A percentile compares a stretch with the other conserved stretches of the same genome.
These are phyloP conservation scores for Trinorchestia longiramus DNA, from an alignment of 1,140 invertebrate genomes.

Conservation along the genomic window DNA sequence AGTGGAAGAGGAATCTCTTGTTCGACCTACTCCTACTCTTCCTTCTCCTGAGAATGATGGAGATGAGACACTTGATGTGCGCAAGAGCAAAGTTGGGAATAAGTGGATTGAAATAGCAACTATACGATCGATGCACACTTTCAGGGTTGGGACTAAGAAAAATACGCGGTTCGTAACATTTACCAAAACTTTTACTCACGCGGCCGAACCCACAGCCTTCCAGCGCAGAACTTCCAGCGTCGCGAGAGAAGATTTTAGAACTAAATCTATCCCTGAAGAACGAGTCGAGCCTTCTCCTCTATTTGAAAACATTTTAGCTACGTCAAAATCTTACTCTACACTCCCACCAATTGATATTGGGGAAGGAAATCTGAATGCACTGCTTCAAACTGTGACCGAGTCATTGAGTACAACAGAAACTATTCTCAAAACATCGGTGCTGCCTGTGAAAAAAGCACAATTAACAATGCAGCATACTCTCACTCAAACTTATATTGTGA, in stretches of 20 bases:
- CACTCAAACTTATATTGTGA: conserved; percentile 89
- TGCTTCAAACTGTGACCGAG: conserved; percentile 88
- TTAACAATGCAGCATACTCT: conserved; percentile 77
- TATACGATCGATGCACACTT: conserved; percentile 88
- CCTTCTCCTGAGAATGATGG: conserved; percentile 12
- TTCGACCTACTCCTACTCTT: conserved; percentile 55
- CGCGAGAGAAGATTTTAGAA: not conserved
- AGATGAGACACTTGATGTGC: conserved; percentile 61
- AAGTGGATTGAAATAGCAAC: conserved; percentile 80
- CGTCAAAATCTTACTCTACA: conserved; percentile 66
- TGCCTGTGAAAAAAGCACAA: conserved; percentile 80
- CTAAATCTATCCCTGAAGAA: conserved; percentile 5
- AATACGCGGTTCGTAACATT: conserved; percentile 87
- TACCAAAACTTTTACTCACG: conserved; percentile 69
- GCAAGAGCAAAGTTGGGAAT: conserved; percentile 58
- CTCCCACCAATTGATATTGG: conserved; percentile 82
- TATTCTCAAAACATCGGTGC: conserved; percentile 86
- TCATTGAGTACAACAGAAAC: conserved; percentile 90
- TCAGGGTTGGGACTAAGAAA: conserved; percentile 88
- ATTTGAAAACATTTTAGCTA: conserved; percentile 63
- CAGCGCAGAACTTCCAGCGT: conserved; percentile 74
- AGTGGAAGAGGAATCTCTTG: conserved; percentile 13
- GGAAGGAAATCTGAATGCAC: conserved; percentile 77
- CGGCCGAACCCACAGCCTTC: conserved; percentile 72
- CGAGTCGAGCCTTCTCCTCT: conserved; percentile 32